Base-by-base conservation (phyloP, 2,797 vertebrate species). In the Typhlichthys subterraneus region DNA sequence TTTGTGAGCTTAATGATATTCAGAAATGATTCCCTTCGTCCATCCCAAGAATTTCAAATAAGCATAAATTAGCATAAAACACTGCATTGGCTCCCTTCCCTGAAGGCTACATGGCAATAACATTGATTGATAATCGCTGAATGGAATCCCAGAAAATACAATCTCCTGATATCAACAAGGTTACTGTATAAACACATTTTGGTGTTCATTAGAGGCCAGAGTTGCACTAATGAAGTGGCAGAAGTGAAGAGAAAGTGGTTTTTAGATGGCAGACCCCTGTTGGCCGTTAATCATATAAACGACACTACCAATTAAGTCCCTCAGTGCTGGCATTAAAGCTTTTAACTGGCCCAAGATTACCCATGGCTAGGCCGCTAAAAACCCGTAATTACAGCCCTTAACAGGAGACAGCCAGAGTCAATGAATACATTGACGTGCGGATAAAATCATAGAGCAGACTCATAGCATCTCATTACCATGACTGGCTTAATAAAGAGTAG, bases 281-380 rank as follows among this genome's bases (percentile, higher is more conserved):
- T 59, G 73, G 79, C 67, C 77, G 75, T 91, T 89, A 87, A 88
- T 91, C 86, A 89, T 82, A 79, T 72, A 87, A 89, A 87, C 84
- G 81, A 76, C 78, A 79, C 70, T 64, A 76, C 70, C 86, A 88
- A 88, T 90, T 89, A 89, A 85, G 70, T 52, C 72, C 67, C 82
- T 68, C 73, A 70, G 69, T 65, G 72, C 61, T 49, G 70, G 66
- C 15, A 64, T 85, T 80, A 75, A 75, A 57, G 81, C 77, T 90
- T 88, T 89, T 84, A 88, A 85, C 80, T 55, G 67, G 76, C 77
- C 82, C 69, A 61, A 80, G 68, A 87, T 91, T 87, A 83, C 76
- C 72, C 66, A 52, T 19, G 59, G 77, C 79, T 78, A 74, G 80
- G 84, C 67, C 58, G 69, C 76, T 77, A 76, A 85, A 74, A 88